Evolutionary conservation across 2,113 vertebrate genomes (phyloP), one percentile per base, ranked within the genome.

Genomic region (Zootoca vivipara): DNA sequence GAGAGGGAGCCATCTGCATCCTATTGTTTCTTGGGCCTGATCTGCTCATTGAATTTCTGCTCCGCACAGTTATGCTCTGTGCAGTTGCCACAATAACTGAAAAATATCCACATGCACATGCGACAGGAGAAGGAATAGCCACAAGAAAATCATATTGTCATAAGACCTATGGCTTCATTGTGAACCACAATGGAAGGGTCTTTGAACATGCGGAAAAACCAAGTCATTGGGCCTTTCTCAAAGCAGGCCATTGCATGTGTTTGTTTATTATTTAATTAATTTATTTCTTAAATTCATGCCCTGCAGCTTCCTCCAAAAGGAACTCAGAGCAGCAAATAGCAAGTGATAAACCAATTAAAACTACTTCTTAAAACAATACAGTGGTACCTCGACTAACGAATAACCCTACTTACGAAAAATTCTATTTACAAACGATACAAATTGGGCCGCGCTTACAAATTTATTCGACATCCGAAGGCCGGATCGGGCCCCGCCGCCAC

Each of bases 31-130:
- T 40, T 77, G 56, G 67, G 7, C 62, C 89, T 87, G 64, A 75
- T 91, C 78, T 75, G 87, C 67, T 69, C 74, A 90, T 83, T 78
- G 85, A 89, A 70, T 83, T 83, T 75, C 7, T 83, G 1, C 40
- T 33, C 65, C 78, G 38, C 42, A 58, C 30, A 38, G 52, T 90
- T 78, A 0, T 16, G 7, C 88, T 93, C 70, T 92, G 3, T 77
- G n/a, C 0, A 13, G 91, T 28, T 12, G 28, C 90, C 79, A 18
- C 73, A 46, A 22, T 72, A 77, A 83, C n/a, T 65, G 13, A 56
- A 4, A 52, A 90, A 24, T 82, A 5, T 88, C 2, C n/a, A 88
- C 74, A 16, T 33, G 78, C 24, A 72, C 86, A 73, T 24, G 46
- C 28, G 7, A 20, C 72, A 69, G 28, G 33, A 40, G 88, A 79